Evolutionary conservation across 2,113 vertebrate species (phyloP).

Genomic region (Corythaeola cristata): DNA sequence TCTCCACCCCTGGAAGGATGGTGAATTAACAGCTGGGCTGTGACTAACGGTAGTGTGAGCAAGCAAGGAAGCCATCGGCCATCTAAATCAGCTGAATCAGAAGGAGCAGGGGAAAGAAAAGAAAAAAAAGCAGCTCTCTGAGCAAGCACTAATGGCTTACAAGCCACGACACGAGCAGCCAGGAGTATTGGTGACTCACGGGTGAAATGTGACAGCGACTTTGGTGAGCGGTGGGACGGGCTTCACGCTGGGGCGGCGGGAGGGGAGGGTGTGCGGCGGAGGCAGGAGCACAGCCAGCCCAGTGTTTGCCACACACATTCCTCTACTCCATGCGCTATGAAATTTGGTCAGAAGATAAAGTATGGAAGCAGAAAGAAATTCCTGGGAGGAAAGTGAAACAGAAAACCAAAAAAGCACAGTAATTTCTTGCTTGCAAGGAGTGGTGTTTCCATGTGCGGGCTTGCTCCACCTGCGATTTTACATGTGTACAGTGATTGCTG

Average conservation of each 20-base stretch:
- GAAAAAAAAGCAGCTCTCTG: background rate
- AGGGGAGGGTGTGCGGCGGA: rapidly evolving
- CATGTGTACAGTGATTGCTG: background rate
- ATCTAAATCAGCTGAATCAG: constrained; percentile 48
- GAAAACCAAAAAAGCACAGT: background rate
- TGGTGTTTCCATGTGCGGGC: background rate
- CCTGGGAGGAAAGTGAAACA: constrained; percentile 7
- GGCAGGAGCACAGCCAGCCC: background rate
- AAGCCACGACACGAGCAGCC: background rate
- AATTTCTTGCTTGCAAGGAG: constrained; percentile 36
- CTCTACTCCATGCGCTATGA: background rate
- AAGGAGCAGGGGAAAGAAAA: background rate
- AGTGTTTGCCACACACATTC: constrained; percentile 10
- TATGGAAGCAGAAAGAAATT: constrained; percentile 37
- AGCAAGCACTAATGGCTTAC: background rate
- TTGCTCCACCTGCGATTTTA: constrained; percentile 42
- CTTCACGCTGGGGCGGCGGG: background rate
- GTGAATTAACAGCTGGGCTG: background rate
- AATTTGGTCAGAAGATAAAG: background rate
- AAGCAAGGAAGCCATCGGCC: background rate
- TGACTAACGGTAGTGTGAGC: background rate
- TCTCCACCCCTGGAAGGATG: background rate
- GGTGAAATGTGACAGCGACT: background rate
- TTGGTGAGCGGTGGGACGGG: background rate
- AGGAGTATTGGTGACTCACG: constrained; percentile 9